These are phyloP conservation scores for Prunella fulvescens DNA, from an alignment of 2,113 vertebrate genomes.

Conservation along the genomic window DNA sequence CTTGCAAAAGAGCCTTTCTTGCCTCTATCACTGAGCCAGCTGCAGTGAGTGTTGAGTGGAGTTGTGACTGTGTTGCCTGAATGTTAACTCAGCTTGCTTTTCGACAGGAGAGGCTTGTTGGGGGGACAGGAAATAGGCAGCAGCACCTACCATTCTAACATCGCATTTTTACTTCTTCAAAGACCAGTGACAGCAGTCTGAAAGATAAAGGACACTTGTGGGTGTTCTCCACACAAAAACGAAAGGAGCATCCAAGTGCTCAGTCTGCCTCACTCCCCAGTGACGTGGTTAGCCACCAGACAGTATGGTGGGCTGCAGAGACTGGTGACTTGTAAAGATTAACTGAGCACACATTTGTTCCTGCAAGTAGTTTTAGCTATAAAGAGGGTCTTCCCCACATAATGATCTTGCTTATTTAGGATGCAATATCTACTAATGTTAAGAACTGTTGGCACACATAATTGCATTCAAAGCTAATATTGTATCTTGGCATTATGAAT, in stretches of 20 bases:
- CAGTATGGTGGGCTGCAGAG: rapidly evolving
- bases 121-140: too few relatives aligned
- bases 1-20: too few relatives aligned
- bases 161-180: background rate
- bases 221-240: background rate
- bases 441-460: background rate
- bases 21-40: too few relatives aligned
- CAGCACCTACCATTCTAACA: too few relatives aligned
- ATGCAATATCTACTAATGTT: background rate
- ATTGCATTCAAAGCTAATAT: background rate
- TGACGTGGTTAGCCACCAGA: background rate
- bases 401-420: background rate
- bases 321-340: background rate
- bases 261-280: background rate
- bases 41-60: too few relatives aligned
- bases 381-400: background rate
- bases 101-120: too few relatives aligned
- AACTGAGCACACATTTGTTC: background rate
- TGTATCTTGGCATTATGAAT: background rate
- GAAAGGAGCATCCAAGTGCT: background rate
- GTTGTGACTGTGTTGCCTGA: too few relatives aligned
- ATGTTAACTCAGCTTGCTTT: too few relatives aligned
- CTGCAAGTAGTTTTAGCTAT: background rate
- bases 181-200: background rate
- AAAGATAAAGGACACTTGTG: background rate